These are phyloP conservation scores for Sericinus montela DNA, from an alignment of 2,888 invertebrate genomes.

Conservation along the genomic window DNA sequence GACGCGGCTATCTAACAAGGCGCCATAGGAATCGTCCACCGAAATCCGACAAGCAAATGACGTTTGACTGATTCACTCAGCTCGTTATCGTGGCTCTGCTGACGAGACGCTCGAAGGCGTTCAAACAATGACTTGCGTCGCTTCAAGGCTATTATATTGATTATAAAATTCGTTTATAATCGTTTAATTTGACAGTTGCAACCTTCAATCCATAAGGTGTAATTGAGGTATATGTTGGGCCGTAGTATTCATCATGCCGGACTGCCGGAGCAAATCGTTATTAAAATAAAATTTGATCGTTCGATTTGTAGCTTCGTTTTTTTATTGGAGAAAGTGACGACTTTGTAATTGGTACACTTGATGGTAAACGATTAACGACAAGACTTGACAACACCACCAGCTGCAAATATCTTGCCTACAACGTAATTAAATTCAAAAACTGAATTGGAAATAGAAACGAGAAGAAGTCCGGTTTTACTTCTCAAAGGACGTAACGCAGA, in stretches of 20 bases:
- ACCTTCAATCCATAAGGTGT: neutral
- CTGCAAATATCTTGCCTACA: no score
- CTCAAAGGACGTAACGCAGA: no score
- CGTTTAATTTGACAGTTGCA: neutral
- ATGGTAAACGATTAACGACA: no score
- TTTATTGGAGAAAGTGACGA: no score
- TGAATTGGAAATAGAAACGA: no score
- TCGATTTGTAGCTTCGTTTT: no score
- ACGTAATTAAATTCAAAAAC: no score
- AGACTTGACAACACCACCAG: no score
- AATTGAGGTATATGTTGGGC: neutral
- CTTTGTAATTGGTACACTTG: no score
- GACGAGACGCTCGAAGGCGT: conserved; percentile 22
- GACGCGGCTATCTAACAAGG: conserved; percentile 22
- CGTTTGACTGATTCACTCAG: conserved; percentile 32
- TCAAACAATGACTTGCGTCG: conserved; percentile 22
- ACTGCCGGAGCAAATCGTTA: neutral
- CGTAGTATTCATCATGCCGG: neutral
- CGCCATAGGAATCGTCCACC: conserved; percentile 22
- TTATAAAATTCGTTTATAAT: conserved; percentile 1
- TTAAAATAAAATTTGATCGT: neutral
- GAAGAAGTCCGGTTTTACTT: no score
- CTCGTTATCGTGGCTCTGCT: conserved; percentile 25
- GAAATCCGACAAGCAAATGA: conserved; percentile 29
- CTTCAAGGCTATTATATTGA: conserved; percentile 1